Evolutionary conservation across 2,797 vertebrate genomes (phyloP).

Genomic region (Rachycentron canadum): DNA sequence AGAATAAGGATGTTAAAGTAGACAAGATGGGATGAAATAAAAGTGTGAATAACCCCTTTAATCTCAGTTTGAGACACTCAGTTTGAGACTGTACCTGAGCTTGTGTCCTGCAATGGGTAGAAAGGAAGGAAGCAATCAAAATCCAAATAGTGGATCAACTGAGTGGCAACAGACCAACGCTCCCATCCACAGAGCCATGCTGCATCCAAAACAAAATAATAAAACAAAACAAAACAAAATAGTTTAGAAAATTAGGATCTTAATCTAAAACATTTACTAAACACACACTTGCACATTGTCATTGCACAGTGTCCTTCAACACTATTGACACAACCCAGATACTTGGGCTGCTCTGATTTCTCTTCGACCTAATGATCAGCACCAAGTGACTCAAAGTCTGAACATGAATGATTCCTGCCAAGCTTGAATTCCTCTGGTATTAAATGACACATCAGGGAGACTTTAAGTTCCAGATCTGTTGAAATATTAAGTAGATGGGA

Average conservation of each 20-base stretch:
- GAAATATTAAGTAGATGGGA: background rate
- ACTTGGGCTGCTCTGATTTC: background rate
- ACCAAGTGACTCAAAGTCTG: background rate
- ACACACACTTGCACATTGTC: background rate
- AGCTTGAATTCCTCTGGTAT: conserved; percentile 6
- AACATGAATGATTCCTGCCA: background rate
- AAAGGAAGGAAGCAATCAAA: background rate
- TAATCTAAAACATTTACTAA: background rate
- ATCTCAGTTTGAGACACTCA: background rate
- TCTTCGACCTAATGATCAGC: conserved; percentile 15
- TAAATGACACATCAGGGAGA: background rate
- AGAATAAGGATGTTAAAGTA: background rate
- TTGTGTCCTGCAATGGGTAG: background rate
- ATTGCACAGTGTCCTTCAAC: background rate
- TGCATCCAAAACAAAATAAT: too few relatives aligned
- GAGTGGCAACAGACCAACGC: too few relatives aligned
- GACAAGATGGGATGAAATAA: background rate
- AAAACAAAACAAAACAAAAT: too few relatives aligned
- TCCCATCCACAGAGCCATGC: too few relatives aligned
- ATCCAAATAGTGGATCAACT: too few relatives aligned
- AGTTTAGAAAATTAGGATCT: background rate
- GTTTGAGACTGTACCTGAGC: background rate
- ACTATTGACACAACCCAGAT: too few relatives aligned
- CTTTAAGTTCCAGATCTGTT: background rate
- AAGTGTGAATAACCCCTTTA: background rate